Evolutionary conservation across 2,797 vertebrate genomes (phyloP), one percentile per base, ranked within the genome.

Genomic region (Falco concolor): DNA sequence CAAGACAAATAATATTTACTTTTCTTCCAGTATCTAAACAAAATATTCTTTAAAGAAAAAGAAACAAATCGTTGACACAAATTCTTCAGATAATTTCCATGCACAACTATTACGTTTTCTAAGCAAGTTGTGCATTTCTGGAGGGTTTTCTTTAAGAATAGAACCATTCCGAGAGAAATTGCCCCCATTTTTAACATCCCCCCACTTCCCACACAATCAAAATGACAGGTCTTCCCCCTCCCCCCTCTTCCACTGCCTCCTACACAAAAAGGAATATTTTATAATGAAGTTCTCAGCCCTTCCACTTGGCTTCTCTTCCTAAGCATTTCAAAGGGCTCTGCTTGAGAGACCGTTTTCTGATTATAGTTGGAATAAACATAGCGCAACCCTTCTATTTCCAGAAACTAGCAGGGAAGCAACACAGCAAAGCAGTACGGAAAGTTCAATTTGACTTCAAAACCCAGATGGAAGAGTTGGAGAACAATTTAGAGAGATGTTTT

Each of bases 281-380:
- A 47, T 82, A 68, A 91, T 88, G 49, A 92, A 93, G 76, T 76
- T 60, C 65, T 44, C 82, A 77, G 65, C 88, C 65, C 88, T 93
- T 93, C 81, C 82, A 93, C 86, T 84, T 93, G 89, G 82, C 65
- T 89, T 49, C 78, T 90, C 67, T 70, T 90, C 56, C 78, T 67
- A 67, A 78, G 67, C 13, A 15, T 78, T 91, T 84, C 85, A 53
- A 89, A 93, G 61, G 83, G 52, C 74, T 84, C 54, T 89, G 65
- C 57, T 40, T 23, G 30, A 70, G 85, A 82, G 70, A 61, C 40
- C 25, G 78, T 83, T 84, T 89, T 73, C 65, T 89, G 69, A 61
- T 93, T 65, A 15, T 6, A 52, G 8, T 8, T 74, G 91, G 61
- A 93, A 84, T 45, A 78, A 81, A 86, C 54, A 52, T 38, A 53